These are phyloP conservation scores for Triplophysa bombifrons DNA, from an alignment of 2,797 vertebrate genomes.

Conservation along the genomic window DNA sequence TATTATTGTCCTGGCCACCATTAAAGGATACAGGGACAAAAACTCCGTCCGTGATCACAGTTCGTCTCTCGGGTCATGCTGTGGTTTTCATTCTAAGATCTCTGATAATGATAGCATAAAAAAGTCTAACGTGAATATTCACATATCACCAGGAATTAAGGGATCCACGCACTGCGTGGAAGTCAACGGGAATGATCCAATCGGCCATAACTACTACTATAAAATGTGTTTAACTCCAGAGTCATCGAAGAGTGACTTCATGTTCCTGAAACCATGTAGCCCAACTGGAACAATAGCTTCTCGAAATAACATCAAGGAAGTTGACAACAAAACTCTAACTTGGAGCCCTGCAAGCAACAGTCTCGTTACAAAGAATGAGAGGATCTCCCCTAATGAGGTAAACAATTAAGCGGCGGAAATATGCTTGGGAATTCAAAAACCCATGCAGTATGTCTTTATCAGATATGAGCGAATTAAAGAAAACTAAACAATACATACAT, in stretches of 20 bases:
- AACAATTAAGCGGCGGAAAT: neutral
- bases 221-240: constrained; percentile 88
- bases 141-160: constrained; percentile 68
- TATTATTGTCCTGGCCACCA: constrained; percentile 82
- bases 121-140: constrained; percentile 76
- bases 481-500: too few species aligned
- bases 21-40: constrained; percentile 76
- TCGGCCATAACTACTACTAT: constrained; percentile 84
- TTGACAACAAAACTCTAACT: constrained; percentile 70
- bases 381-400: constrained; percentile 80
- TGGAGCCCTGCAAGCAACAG: constrained; percentile 69
- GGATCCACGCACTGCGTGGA: constrained; percentile 67
- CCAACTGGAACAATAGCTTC: constrained; percentile 65
- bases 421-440: neutral
- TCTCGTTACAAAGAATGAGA: constrained; percentile 62
- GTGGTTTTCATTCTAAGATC: constrained; percentile 65
- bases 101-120: constrained; percentile 74
- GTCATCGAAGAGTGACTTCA: constrained; percentile 88
- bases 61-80: constrained; percentile 67
- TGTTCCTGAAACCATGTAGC: constrained; percentile 88
- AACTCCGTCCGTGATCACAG: constrained; percentile 61
- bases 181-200: constrained; percentile 58
- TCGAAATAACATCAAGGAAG: constrained; percentile 79
- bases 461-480: too few species aligned
- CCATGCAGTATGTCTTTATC: too few species aligned